A percentile compares a stretch with the other conserved stretches of the same genome.
These are phyloP conservation scores for Steatornis caripensis DNA, from an alignment of 2,113 vertebrate genomes.

Conservation along the genomic window DNA sequence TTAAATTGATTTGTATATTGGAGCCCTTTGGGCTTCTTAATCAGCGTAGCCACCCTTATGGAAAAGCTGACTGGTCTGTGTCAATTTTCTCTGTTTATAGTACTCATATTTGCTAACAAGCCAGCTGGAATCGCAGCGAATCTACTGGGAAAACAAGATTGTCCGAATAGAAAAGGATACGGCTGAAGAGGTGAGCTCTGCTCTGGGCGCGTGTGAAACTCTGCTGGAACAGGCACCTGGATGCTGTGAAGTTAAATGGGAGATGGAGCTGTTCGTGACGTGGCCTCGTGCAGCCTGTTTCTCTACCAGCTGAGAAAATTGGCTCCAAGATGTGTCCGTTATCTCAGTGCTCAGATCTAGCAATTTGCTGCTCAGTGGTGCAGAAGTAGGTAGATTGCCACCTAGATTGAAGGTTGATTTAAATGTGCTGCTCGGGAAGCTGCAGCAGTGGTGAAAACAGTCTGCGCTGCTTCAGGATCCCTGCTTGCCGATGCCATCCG, in stretches of 20 bases:
- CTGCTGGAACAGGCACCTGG: neutral
- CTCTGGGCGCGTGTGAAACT: neutral
- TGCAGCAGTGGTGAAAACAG: neutral
- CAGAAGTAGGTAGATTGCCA: slow-evolving; percentile 40
- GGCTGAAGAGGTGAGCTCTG: slow-evolving; percentile 85
- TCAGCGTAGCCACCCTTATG: neutral
- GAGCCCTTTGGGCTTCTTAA: neutral
- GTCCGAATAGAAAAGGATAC: slow-evolving; percentile 96
- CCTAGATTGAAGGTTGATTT: slow-evolving; percentile 8
- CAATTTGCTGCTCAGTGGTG: slow-evolving; percentile 48
- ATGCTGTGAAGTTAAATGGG: neutral
- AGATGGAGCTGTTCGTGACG: neutral
- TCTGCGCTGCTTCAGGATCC: slow-evolving; percentile 12
- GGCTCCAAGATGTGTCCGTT: neutral
- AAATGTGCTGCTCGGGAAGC: neutral
- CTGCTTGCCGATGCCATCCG: neutral
- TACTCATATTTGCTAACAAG: slow-evolving; percentile 96
- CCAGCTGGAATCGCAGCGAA: slow-evolving; percentile 95
- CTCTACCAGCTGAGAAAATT: neutral
- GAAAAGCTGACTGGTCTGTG: neutral
- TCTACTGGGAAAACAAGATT: slow-evolving; percentile 99
- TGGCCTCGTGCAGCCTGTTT: neutral
- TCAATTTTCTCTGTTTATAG: slow-evolving; percentile 62
- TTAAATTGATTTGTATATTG: neutral
- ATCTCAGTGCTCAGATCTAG: neutral